Percentiles rank a stretch among this genome's conserved stretches.
phyloP scores from a whole-genome alignment of 2,797 vertebrate species.

The Setipinna tenuifilis region DNA sequence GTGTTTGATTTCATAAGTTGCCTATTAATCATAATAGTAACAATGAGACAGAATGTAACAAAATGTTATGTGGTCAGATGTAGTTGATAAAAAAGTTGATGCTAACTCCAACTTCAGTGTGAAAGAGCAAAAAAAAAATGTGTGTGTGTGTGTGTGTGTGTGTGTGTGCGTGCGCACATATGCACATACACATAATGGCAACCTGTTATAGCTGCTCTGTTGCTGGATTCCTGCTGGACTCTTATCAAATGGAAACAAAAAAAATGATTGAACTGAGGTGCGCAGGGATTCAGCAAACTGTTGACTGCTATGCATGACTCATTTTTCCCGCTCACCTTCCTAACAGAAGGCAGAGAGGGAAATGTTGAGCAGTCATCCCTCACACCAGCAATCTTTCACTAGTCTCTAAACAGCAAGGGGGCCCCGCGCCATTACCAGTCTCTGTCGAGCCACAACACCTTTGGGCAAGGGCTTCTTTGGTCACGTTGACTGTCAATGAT shows the following conservation, averaged over 20 bases:
- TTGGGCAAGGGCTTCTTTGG: slow-evolving; percentile 62
- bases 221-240: background rate
- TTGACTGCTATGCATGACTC: slow-evolving; percentile 9
- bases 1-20: background rate
- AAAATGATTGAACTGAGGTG: slow-evolving; percentile 2
- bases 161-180: too few species aligned
- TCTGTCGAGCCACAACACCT: slow-evolving; percentile 65
- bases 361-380: slow-evolving; percentile 52
- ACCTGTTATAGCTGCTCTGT: background rate
- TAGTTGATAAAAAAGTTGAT: too few species aligned
- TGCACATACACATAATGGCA: background rate
- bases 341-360: slow-evolving; percentile 35
- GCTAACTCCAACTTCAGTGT: background rate
- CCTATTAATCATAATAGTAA: background rate
- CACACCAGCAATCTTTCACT: slow-evolving; percentile 55
- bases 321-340: slow-evolving; percentile 5
- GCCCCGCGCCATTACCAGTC: slow-evolving; percentile 59
- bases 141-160: too few species aligned
- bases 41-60: background rate
- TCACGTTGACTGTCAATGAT: slow-evolving; percentile 71
- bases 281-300: background rate
- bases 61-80: background rate
- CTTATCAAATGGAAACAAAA: background rate
- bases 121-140: too few species aligned
- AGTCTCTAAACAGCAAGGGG: slow-evolving; percentile 56